Evolutionary conservation across 2,888 invertebrate species (phyloP).

Genomic region (Hemicrepidius hirtus): DNA sequence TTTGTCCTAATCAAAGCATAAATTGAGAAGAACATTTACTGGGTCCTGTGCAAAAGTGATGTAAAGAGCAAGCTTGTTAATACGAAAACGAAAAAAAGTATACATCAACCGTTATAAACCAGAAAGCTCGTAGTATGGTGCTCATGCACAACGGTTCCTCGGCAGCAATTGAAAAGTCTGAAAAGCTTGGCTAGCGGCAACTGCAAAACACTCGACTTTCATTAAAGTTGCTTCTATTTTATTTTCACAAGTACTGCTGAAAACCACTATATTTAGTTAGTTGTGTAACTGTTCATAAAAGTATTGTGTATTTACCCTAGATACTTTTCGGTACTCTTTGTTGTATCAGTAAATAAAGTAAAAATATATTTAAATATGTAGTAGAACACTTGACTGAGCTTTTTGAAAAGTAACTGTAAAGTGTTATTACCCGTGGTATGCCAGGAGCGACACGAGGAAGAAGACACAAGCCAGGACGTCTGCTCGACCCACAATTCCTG

Average conservation of each 20-base stretch:
- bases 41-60: not conserved
- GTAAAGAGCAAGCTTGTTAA: constrained; percentile 2
- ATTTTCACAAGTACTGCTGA: not conserved
- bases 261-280: not conserved
- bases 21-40: not conserved
- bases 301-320: not conserved
- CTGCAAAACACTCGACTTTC: constrained; percentile 18
- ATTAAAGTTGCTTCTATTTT: constrained; percentile 25
- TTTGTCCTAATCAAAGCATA: not conserved
- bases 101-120: constrained; percentile 11
- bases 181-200: constrained; percentile 24
- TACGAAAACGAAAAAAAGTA: not conserved
- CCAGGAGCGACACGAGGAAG: constrained; percentile 85
- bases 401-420: constrained; percentile 2
- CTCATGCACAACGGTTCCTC: constrained; percentile 22
- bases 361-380: not conserved
- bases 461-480: constrained; percentile 90
- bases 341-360: not conserved
- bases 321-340: too few relatives aligned
- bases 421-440: constrained; percentile 82
- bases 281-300: not conserved
- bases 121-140: constrained; percentile 3
- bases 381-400: not conserved
- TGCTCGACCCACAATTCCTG: constrained; percentile 91
- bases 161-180: constrained; percentile 28